phyloP scores from a whole-genome alignment of 2,113 vertebrate genomes.

The Gavia stellata region DNA sequence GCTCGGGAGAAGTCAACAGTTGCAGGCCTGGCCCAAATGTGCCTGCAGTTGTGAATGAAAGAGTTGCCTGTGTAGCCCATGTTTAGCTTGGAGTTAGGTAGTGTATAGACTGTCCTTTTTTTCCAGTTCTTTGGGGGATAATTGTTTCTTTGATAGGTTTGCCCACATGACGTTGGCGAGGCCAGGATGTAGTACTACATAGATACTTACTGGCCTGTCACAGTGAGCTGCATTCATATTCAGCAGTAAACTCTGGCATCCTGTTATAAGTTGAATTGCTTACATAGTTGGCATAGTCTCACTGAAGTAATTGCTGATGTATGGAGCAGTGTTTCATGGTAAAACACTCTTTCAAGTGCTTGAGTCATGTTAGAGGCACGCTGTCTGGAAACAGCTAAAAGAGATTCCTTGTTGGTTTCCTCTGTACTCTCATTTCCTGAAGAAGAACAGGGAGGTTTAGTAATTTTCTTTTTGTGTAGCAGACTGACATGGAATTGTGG shows the following conservation, averaged over 20 bases:
- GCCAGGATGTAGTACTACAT: neutral
- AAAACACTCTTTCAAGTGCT: slow-evolving; percentile 4
- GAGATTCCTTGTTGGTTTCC: slow-evolving; percentile 14
- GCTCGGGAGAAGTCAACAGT: neutral
- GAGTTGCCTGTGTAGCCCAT: neutral
- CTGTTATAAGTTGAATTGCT: neutral
- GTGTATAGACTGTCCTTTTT: neutral
- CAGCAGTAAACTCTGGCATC: neutral
- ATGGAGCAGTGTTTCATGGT: slow-evolving; percentile 12
- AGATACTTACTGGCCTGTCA: neutral
- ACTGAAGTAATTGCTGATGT: slow-evolving; percentile 3
- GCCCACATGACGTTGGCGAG: neutral
- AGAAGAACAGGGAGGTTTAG: neutral
- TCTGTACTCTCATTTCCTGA: slow-evolving; percentile 47
- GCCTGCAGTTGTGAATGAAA: neutral
- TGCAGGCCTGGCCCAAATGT: neutral
- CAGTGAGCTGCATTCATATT: slow-evolving; percentile 19
- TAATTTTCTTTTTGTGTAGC: neutral
- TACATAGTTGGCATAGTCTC: slow-evolving; percentile 10
- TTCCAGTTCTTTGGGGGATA: neutral
- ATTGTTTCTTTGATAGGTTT: neutral
- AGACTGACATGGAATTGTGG: neutral
- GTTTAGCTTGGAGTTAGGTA: neutral
- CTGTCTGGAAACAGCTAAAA: slow-evolving; percentile 34
- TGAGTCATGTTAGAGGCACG: slow-evolving; percentile 46